Base-by-base conservation (phyloP, 1,140 invertebrate genomes). In the Drosophila tristis region DNA sequence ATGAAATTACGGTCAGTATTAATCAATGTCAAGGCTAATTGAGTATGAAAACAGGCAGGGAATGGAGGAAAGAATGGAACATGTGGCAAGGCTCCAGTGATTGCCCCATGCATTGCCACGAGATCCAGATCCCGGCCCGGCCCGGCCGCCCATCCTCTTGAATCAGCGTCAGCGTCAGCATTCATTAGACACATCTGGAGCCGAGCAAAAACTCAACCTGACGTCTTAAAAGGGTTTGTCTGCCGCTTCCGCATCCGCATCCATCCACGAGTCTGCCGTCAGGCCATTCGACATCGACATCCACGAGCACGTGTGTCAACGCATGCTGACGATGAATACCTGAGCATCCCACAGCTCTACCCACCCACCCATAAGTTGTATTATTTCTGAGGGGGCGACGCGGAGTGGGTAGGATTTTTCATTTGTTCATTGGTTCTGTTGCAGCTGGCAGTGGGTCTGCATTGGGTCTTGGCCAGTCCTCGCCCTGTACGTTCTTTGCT, bases 1-100 rank as follows among this genome's bases (percentile, higher is more conserved):
- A 89, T 74, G 76, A 89, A 89, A 89, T 89, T 89, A 89, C 84
- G 77, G 76, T 89, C 84, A 80, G 73, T 89, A 89, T 84, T 89
- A 89, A 89, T 84, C 84, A 89, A 73, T 80, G 84, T 89, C 84
- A 84, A 45, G 56, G 76, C 84, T 90, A 89, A 89, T 89, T 89
- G 84, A 89, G 79, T 89, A 89, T 84, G 76, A 89, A 89, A 89
- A 84, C 70, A 79, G 68, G 70, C 74, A 2, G 4, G 35, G 35
- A 13, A 11, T 13, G 35, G 35, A 13, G 35, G 11, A 13, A 39
- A 39, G 35, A 39, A 39, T 35, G 44, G 54, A 79, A 44, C 20
- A 16, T 16, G 42, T 16, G 13, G 31, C 16, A 26, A 31, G 49
- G 23, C 26, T 26, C 48, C 39, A 23, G 44, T 43, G 20, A 47